Evolutionary conservation across 2,888 invertebrate species (phyloP).

Genomic region (Lochmaea crataegi): DNA sequence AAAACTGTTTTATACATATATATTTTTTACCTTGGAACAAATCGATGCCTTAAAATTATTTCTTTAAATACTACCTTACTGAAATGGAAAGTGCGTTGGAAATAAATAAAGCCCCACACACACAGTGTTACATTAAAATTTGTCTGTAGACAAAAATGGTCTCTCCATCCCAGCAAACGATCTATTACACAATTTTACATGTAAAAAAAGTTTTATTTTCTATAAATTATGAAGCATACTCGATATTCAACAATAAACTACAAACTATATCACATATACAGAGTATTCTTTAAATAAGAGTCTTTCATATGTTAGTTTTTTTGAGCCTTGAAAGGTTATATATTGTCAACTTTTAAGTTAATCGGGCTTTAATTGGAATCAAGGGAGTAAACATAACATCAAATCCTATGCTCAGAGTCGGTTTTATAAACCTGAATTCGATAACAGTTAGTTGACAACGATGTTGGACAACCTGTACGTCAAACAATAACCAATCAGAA

Average conservation of each 20-base stretch:
- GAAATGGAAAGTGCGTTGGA: neutral
- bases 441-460: too few species aligned
- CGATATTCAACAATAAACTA: slow-evolving; percentile 53
- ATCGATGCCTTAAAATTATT: neutral
- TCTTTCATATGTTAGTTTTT: slow-evolving; percentile 49
- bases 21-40: neutral
- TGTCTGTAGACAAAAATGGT: slow-evolving; percentile 8
- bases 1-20: too few species aligned
- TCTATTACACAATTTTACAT: slow-evolving; percentile 26
- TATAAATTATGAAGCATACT: slow-evolving; percentile 48
- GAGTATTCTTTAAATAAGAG: slow-evolving; percentile 56
- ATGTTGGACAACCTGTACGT: too few species aligned
- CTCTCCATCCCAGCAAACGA: slow-evolving; percentile 28
- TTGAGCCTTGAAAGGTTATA: slow-evolving; percentile 52
- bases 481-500: too few species aligned
- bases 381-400: slow-evolving; percentile 11
- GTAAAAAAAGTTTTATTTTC: slow-evolving; percentile 37
- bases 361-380: slow-evolving; percentile 18
- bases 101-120: slow-evolving; percentile 12
- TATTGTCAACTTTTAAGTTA: slow-evolving; percentile 54
- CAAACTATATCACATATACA: slow-evolving; percentile 60
- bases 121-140: neutral
- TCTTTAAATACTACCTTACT: neutral
- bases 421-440: too few species aligned
- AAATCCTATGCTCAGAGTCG: neutral